Evolutionary conservation across 2,888 invertebrate genomes (phyloP).

Genomic region (Eremobia ochroleuca): DNA sequence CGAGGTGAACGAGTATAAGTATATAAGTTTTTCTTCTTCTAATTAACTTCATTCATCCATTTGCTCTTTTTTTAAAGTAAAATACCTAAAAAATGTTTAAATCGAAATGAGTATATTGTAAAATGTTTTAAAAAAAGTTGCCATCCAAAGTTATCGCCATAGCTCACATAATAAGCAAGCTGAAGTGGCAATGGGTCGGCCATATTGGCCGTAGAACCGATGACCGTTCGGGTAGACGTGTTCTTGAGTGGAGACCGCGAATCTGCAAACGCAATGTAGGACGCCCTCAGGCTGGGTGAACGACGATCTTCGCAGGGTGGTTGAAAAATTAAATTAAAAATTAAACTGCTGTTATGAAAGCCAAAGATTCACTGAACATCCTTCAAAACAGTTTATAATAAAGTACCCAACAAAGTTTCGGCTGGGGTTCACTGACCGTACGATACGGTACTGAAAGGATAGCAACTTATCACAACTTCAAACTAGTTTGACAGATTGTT

Average conservation of each 20-base stretch:
- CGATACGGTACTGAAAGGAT: constrained; percentile 55
- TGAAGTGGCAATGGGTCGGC: background rate
- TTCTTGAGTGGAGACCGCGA: background rate
- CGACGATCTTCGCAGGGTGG: background rate
- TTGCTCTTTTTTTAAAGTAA: background rate
- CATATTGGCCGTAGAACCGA: background rate
- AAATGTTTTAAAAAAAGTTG: background rate
- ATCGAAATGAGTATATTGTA: background rate
- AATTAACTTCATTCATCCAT: background rate
- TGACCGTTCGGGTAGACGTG: background rate
- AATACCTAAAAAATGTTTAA: background rate
- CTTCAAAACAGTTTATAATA: background rate
- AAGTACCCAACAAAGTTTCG: background rate
- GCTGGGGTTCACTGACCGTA: constrained; percentile 55
- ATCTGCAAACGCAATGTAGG: background rate
- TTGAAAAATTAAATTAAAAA: no score
- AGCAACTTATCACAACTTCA: constrained; percentile 47
- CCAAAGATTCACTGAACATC: background rate
- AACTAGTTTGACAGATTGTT: constrained; percentile 50
- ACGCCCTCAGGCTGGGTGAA: background rate
- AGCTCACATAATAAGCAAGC: no score
- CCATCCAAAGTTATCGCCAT: no score
- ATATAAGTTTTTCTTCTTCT: background rate
- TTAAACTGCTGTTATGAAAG: background rate
- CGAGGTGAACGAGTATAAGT: background rate